Evolutionary conservation across 2,797 vertebrate genomes (phyloP), one percentile per base, ranked within the genome.

Genomic region (Neosilurus hyrtlii): DNA sequence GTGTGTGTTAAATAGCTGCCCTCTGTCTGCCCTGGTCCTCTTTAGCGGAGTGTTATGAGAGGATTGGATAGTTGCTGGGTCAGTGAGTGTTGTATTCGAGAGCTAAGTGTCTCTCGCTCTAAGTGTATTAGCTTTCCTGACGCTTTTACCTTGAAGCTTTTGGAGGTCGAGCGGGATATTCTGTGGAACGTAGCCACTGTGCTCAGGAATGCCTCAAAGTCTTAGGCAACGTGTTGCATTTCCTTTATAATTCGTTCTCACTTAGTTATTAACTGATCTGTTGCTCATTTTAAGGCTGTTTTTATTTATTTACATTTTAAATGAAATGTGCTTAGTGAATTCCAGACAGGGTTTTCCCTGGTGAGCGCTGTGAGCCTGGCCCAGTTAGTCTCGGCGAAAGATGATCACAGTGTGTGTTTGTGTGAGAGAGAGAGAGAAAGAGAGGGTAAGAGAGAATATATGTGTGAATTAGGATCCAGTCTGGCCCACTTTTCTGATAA

Each of bases 401-500:
- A 68, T 15, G 20, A 26, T 62, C 37, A 12, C 16, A 4, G 73
- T 3, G 8, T 63, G 71, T 65, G 63, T 61, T 67, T 68, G 66
- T 12, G 62, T 26, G 72, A 14, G 54, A 10, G 66, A 24, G 54
- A 30, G n/a, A 51, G 30, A 24, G 30, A 35, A 52, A 35, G 22
- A 66, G 68, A 11, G 56, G 5, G 68, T 14, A 18, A 37, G 49
- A 74, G 43, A 26, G 24, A 15, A 18, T 75, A 35, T 35, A 57
- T 79, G 75, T 79, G 82, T 73, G 82, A 83, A 80, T 70, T 79
- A 84, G 74, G 63, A 61, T 80, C 61, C 85, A 61, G 84, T 88
- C 89, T 91, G 88, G 90, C 90, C 89, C 88, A 88, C 84, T 86
- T 89, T 90, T 56, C 84, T 88, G 91, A 91, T 91, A 81, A 82